Evolutionary conservation across 2,797 vertebrate genomes (phyloP), one percentile per base, ranked within the genome.

Genomic region (Limosa lapponica): DNA sequence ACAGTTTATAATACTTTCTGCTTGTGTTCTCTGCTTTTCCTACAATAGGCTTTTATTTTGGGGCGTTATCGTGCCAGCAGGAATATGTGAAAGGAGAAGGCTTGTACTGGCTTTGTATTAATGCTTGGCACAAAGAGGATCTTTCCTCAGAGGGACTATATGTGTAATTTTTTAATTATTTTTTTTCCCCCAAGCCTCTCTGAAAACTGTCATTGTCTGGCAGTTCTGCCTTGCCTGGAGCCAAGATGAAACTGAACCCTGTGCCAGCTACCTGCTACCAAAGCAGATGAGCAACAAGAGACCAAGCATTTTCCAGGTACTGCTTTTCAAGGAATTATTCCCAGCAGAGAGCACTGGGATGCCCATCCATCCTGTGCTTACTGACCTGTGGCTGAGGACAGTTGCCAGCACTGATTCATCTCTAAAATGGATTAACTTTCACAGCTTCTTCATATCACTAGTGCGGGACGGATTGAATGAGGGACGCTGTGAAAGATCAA

Each of bases 391-490:
- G 32, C 48, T 92, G 59, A 72, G 71, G 59, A 94, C 48, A 36
- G 46, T 54, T 92, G 73, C 66, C 93, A 96, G 62, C 48, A 52
- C 9, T 2, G 16, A 77, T 88, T 84, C 32, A 34, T 87, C 59
- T 82, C 59, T 27, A 36, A 93, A 94, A 92, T 61, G 48, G 88
- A 92, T 95, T 93, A 57, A 77, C 61, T 88, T 81, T 88, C 79
- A 87, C 44, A 90, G 78, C 55, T 94, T 88, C 79, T 58, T 88
- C 73, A 32, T 70, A 49, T 72, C 73, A 70, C 58, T 48, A 73
- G 62, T 34, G 30, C 4, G 1, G 80, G 90, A 79, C 2, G 1
- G 77, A 93, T 51, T 77, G 88, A 92, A 92, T 70, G 71, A 66
- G 39, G 80, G 79, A 37, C 0, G 0, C 46, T 89, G 66, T 57